Evolutionary conservation across 2,888 invertebrate species (phyloP), one percentile per base, ranked within the genome.

Genomic region (Drosophila cracens): DNA sequence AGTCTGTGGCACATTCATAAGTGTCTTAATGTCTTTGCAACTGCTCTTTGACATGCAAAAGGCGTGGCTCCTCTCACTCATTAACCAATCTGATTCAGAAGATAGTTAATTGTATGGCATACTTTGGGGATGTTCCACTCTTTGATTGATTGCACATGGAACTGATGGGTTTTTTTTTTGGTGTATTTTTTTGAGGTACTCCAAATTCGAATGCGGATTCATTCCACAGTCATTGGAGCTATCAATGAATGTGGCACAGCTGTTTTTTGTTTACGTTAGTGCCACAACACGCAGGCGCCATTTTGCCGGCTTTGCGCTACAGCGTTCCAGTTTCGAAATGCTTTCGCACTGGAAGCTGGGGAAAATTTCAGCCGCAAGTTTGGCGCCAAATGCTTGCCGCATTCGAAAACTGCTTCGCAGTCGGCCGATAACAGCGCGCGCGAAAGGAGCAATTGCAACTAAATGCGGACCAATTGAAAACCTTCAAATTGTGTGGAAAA

Each of bases 311-410:
- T 74, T 18, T 21, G 11, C 13, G 29, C 11, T 67, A 46, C 69
- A 43, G 29, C 18, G 11, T 78, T 82, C 84, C 85, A 82, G 69
- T 61, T 77, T 16, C 56, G 29, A 57, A 56, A 29, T 13, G n/a
- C 29, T 11, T 56, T 79, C 71, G 66, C 65, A 65, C 59, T 82
- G 85, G 82, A 84, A 76, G n/a, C 5, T 31, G 61, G 83, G 76
- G 83, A 81, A 81, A 76, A 69, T 71, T 80, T 81, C 75, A 75
- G 56, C 29, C 29, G 25, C 54, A 58, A 58, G n/a, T 80, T 87
- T 87, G 86, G 83, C 86, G 86, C 86, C 88, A 83, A 83, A 78
- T 75, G 70, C 27, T 16, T n/a, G 7, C 57, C 21, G 52, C 49
- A 51, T 49, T 61, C 58, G 36, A 27, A 40, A 65, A 40, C 27